phyloP scores from a whole-genome alignment of 2,888 invertebrate genomes.

The Philopedon plagiatum region DNA sequence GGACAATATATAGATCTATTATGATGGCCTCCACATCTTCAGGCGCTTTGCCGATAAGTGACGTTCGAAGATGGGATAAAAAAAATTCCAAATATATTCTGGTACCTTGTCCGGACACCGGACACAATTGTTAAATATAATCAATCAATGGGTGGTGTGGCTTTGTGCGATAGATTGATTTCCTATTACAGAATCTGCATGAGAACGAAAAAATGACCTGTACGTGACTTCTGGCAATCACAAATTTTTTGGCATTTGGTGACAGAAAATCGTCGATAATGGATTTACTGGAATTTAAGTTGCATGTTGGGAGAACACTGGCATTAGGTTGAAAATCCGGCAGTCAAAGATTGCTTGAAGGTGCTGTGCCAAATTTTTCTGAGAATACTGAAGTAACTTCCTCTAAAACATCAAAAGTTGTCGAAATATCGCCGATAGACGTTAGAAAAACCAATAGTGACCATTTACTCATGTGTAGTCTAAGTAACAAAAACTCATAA shows the following conservation, averaged over 20 bases:
- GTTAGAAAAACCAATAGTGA: background rate
- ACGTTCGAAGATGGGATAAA: background rate
- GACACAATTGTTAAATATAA: background rate
- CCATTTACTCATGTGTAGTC: background rate
- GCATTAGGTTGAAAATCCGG: too few relatives aligned
- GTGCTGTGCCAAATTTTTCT: background rate
- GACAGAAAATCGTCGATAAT: background rate
- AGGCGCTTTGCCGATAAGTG: background rate
- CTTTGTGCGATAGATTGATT: background rate
- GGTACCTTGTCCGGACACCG: background rate
- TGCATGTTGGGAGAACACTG: background rate
- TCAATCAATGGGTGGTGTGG: conserved; percentile 1
- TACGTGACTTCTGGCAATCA: background rate
- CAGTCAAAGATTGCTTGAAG: too few relatives aligned
- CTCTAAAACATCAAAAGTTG: background rate
- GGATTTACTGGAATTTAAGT: background rate
- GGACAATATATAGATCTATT: conserved; percentile 1
- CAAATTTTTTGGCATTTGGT: conserved; percentile 1
- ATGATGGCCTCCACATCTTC: background rate
- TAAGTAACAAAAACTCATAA: background rate
- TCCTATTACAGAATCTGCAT: background rate
- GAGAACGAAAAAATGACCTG: background rate
- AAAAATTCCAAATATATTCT: background rate
- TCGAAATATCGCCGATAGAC: background rate
- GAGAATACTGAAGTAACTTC: background rate